phyloP scores from a whole-genome alignment of 2,888 invertebrate species.

The Ophion ventricosus region DNA sequence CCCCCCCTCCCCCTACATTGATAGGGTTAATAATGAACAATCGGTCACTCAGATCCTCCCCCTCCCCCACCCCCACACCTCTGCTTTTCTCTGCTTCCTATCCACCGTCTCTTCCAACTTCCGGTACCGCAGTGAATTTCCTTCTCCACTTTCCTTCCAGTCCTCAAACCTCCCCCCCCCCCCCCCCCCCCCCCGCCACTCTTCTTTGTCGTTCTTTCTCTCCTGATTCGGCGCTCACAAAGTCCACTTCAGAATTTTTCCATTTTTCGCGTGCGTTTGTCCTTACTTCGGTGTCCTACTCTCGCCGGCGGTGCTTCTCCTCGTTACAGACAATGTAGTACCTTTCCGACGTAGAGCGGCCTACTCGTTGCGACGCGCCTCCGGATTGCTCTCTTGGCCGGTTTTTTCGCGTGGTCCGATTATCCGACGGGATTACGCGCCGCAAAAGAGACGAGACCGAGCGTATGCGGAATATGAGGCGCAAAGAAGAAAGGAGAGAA shows the following conservation, averaged over 20 bases:
- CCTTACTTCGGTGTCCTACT: background rate
- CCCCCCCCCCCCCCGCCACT: too few species aligned
- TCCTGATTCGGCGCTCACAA: background rate
- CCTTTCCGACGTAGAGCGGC: constrained; percentile 32
- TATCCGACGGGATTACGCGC: constrained; percentile 46
- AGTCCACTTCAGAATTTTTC: too few species aligned
- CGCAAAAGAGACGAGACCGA: background rate
- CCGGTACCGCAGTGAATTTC: too few species aligned
- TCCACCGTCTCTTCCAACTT: too few species aligned
- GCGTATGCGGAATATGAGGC: constrained; percentile 34
- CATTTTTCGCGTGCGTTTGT: too few species aligned
- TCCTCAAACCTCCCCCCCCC: too few species aligned
- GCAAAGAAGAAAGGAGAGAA: constrained; percentile 18
- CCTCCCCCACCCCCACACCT: too few species aligned
- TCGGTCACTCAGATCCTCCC: too few species aligned
- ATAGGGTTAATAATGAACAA: too few species aligned
- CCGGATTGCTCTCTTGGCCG: constrained; percentile 62
- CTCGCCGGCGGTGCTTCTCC: background rate
- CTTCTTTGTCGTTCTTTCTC: constrained; percentile 17
- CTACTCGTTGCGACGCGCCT: background rate
- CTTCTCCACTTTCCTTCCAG: too few species aligned
- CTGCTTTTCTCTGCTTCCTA: too few species aligned
- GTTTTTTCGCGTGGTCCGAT: constrained; percentile 47
- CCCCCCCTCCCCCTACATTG: too few species aligned
- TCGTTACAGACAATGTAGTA: constrained; percentile 72